Evolutionary conservation across 2,113 vertebrate genomes (phyloP), one percentile per base, ranked within the genome.

Genomic region (Todiramphus saurophagus): DNA sequence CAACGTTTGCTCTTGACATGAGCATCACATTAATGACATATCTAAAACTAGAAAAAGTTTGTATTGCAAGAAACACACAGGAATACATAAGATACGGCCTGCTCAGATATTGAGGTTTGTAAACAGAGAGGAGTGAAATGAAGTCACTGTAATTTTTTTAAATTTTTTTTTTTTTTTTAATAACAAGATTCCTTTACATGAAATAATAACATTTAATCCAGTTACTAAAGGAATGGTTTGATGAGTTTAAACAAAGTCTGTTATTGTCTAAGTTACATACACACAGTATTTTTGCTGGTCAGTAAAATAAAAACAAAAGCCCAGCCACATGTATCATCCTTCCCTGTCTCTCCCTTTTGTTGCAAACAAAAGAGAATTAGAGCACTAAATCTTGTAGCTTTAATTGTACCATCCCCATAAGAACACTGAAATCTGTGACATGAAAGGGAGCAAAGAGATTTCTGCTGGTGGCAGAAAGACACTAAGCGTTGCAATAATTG

Each of bases 331-430:
- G 55, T 27, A 81, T 95, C 84, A 85, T 70, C 51, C 48, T 83
- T 91, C 68, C 25, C 63, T 10, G 33, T 46, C 76, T 84, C 64
- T 74, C 31, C 25, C 59, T 92, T 93, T 77, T 75, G 87, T 24
- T 80, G 70, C 74, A 81, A 95, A 90, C 90, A 93, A 92, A 94
- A 88, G 87, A 67, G 88, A 96, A 97, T 97, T 96, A 94, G 59
- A 91, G 78, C 78, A 95, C 81, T 97, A 96, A 94, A 97, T 97
- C 94, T 94, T 85, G 41, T 75, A 55, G 80, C 62, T 96, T 95
- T 97, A 95, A 96, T 96, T 94, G 91, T 74, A 87, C 77, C 83
- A 94, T 93, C 41, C 93, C 77, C 87, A 79, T 68, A 96, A 93
- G 95, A 90, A 92, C 94, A 93, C 77, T 94, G 86, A 91, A 96